Percentiles rank a stretch among this genome's conserved stretches.
These are phyloP conservation scores for Chloroceryle amazona DNA, from an alignment of 2,797 vertebrate species.

Conservation along the genomic window DNA sequence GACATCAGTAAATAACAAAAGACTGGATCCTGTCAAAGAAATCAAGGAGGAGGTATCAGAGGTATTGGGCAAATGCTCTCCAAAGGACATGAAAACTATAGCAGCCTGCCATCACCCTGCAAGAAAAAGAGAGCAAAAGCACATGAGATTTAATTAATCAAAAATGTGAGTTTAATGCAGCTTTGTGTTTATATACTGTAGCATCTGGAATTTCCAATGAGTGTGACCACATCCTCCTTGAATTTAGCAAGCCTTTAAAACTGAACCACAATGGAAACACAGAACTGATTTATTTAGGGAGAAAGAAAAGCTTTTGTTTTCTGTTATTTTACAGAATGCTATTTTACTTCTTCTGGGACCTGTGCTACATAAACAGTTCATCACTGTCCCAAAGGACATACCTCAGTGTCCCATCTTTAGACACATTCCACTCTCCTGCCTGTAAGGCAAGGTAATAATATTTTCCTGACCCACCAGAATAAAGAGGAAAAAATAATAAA, in stretches of 20 bases:
- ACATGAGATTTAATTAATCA: conserved; percentile 29
- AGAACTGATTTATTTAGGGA: conserved; percentile 25
- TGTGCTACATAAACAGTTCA: not conserved
- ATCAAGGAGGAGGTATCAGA: conserved; percentile 13
- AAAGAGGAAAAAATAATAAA: not conserved
- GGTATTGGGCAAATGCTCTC: not conserved
- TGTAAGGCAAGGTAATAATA: not conserved
- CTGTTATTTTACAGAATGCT: conserved; percentile 33
- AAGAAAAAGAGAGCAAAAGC: conserved; percentile 16
- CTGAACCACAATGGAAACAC: conserved; percentile 44
- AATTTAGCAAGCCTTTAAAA: conserved; percentile 30
- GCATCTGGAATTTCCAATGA: conserved; percentile 48
- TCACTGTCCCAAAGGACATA: not conserved
- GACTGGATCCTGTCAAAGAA: conserved; percentile 43
- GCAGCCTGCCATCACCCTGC: conserved; percentile 1
- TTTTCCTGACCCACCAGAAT: not conserved
- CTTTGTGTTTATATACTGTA: conserved; percentile 26
- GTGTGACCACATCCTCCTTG: conserved; percentile 51
- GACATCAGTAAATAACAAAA: conserved; percentile 68
- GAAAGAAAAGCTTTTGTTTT: conserved; percentile 69
- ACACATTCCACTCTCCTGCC: not conserved
- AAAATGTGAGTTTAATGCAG: conserved; percentile 27
- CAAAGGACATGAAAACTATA: not conserved
- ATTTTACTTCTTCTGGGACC: conserved; percentile 14
- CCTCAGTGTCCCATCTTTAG: not conserved